Percentiles rank a stretch among this genome's conserved stretches.
phyloP scores from a whole-genome alignment of 2,888 invertebrate species.

The Andrena flavipes region DNA sequence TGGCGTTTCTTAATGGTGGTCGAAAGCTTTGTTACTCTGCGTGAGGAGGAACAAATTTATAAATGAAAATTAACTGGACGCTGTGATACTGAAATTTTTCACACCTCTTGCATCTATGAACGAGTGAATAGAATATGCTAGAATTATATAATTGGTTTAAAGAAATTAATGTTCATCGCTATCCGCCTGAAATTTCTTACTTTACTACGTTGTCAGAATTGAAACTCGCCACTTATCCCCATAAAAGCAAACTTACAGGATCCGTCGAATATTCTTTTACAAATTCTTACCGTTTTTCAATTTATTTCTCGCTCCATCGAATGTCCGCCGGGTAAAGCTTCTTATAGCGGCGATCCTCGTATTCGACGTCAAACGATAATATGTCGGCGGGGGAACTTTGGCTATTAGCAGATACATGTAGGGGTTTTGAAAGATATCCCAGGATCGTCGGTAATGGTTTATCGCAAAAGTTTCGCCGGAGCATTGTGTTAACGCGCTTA shows the following conservation, averaged over 20 bases:
- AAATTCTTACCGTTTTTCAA: constrained; percentile 28
- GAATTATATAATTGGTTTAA: no score
- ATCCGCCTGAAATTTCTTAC: no score
- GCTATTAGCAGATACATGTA: constrained; percentile 38
- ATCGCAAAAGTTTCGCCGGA: constrained; percentile 34
- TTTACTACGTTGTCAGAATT: neutral
- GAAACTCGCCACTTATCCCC: constrained; percentile 5
- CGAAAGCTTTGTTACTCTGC: constrained; percentile 35
- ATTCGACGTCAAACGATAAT: constrained; percentile 39
- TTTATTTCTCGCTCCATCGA: constrained; percentile 26
- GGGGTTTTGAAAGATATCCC: constrained; percentile 24
- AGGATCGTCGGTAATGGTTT: constrained; percentile 27
- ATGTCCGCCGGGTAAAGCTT: constrained; percentile 12
- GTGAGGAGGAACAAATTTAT: neutral
- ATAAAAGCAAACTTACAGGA: neutral
- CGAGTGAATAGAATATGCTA: no score
- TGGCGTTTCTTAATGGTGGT: constrained; percentile 30
- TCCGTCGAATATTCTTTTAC: neutral
- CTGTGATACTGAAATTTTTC: no score
- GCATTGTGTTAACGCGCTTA: constrained; percentile 34
- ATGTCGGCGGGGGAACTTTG: constrained; percentile 37
- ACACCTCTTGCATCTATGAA: no score
- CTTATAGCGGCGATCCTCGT: constrained; percentile 13
- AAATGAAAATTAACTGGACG: no score
- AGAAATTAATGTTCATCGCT: no score